phyloP scores from a whole-genome alignment of 2,888 invertebrate genomes.

The Andrena camellia region DNA sequence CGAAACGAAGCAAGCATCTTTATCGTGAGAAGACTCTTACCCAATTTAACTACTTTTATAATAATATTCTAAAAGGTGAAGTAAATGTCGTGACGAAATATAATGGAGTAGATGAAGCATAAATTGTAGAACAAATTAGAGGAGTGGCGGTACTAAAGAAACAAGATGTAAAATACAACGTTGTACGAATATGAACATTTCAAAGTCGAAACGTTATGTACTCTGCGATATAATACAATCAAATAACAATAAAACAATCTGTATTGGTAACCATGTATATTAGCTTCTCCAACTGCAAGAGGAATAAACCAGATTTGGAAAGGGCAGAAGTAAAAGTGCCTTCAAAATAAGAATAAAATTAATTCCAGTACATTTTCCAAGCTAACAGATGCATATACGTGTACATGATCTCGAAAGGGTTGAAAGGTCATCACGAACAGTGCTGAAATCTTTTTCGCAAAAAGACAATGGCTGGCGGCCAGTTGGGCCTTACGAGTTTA shows the following conservation, averaged over 20 bases:
- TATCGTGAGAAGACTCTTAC: constrained; percentile 52
- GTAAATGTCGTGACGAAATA: constrained; percentile 54
- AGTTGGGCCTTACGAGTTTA: constrained; percentile 45
- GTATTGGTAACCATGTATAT: too few relatives aligned
- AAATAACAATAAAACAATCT: too few relatives aligned
- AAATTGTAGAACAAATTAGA: constrained; percentile 11
- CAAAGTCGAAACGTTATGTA: not conserved
- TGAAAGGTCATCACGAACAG: not conserved
- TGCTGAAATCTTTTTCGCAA: constrained; percentile 19
- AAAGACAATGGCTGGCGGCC: constrained; percentile 36
- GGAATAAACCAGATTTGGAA: too few relatives aligned
- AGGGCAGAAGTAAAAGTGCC: too few relatives aligned
- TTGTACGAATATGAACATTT: not conserved
- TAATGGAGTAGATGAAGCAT: constrained; percentile 15
- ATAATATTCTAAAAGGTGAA: constrained; percentile 63
- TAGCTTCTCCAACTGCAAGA: too few relatives aligned
- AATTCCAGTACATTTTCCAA: constrained; percentile 9
- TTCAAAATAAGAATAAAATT: constrained; percentile 4
- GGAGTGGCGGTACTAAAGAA: not conserved
- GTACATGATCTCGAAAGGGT: not conserved
- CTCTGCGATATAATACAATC: not conserved
- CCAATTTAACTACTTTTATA: constrained; percentile 50
- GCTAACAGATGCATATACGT: constrained; percentile 1
- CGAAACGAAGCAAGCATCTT: constrained; percentile 59
- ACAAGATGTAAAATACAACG: not conserved